Percentiles rank a stretch among this genome's conserved stretches.
Evolutionary conservation across 2,888 invertebrate species (phyloP).

Genomic region (Panzeria rudis): DNA sequence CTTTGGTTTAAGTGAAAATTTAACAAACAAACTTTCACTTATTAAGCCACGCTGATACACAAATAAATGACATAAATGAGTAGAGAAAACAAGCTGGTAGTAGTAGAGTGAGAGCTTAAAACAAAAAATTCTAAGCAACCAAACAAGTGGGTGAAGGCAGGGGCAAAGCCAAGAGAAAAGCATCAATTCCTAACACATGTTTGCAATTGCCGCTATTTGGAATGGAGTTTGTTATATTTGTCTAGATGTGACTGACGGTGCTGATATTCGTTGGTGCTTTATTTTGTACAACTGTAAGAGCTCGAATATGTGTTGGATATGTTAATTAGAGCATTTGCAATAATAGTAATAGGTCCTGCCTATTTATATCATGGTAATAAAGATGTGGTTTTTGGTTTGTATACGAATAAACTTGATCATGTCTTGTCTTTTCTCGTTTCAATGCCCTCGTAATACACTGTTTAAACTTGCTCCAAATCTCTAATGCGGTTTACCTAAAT

Average conservation of each 20-base stretch:
- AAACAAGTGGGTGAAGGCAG: neutral
- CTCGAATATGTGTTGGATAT: conserved; percentile 56
- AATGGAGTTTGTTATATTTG: conserved; percentile 14
- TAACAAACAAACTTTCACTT: conserved; percentile 64
- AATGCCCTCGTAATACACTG: neutral
- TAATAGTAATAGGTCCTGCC: neutral
- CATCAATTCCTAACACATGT: conserved; percentile 59
- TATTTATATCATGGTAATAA: conserved; percentile 34
- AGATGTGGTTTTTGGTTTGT: conserved; percentile 28
- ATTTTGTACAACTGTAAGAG: conserved; percentile 47
- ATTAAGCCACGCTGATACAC: conserved; percentile 44
- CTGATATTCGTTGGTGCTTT: neutral
- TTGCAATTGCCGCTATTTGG: conserved; percentile 61
- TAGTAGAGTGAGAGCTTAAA: neutral
- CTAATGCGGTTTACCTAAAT: conserved; percentile 40
- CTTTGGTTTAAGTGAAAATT: conserved; percentile 22
- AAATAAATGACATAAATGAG: conserved; percentile 37
- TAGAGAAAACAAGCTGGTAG: neutral
- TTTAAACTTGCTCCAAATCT: conserved; percentile 62
- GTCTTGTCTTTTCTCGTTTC: neutral
- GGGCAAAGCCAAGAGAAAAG: neutral
- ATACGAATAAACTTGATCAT: conserved; percentile 1
- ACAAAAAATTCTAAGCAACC: neutral
- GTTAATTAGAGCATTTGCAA: conserved; percentile 40
- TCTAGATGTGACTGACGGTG: neutral